Evolutionary conservation across 2,113 vertebrate species (phyloP).

Genomic region (Cairina moschata): DNA sequence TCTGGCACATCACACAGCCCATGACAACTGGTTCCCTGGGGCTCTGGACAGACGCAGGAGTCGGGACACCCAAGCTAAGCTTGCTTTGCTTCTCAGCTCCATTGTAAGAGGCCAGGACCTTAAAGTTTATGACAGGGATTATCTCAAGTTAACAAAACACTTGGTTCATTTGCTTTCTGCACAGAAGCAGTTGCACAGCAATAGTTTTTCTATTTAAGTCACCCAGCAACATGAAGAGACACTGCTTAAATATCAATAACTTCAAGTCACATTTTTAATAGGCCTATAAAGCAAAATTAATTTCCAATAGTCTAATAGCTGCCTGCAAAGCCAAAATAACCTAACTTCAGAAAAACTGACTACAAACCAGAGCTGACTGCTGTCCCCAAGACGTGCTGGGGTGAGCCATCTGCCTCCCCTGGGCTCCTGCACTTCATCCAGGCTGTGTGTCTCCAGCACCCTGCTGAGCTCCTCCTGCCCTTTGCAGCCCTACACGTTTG

Average conservation of each 20-base stretch:
- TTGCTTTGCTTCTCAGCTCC: background rate
- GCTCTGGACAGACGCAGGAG: too few species aligned
- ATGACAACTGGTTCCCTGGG: accelerated
- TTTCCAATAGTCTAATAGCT: background rate
- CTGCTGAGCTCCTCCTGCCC: background rate
- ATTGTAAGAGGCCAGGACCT: background rate
- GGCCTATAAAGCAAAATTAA: background rate
- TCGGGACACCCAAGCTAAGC: background rate
- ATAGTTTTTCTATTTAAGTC: background rate
- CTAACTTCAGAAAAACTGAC: background rate
- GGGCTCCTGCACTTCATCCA: background rate
- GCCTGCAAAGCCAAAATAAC: background rate
- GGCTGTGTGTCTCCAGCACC: background rate
- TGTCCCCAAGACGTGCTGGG: accelerated
- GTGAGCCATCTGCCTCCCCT: accelerated
- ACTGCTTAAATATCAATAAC: background rate
- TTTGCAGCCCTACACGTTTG: background rate
- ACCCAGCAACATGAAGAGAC: background rate
- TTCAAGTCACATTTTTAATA: background rate
- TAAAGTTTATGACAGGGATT: background rate
- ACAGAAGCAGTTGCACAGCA: background rate
- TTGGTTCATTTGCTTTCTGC: background rate
- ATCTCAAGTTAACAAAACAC: background rate
- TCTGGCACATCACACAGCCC: background rate
- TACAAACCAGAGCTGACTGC: accelerated